A percentile compares a stretch with the other conserved stretches of the same genome.
These are phyloP conservation scores for Mormyrus proboscirostris DNA, from an alignment of 2,797 vertebrate genomes.

Conservation along the genomic window DNA sequence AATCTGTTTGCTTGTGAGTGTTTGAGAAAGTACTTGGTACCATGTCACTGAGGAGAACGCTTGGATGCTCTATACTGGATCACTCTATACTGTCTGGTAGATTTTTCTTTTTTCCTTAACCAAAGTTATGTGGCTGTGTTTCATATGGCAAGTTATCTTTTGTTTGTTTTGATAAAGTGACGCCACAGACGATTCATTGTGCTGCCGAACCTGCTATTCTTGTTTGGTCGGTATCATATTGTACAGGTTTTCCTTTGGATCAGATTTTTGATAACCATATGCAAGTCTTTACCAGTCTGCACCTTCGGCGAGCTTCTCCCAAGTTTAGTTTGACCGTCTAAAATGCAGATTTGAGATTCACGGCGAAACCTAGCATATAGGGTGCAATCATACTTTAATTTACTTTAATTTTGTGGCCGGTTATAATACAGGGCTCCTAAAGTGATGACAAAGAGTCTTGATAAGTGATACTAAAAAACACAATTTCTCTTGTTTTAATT, in stretches of 20 bases:
- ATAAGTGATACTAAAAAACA: not conserved
- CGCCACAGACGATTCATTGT: not conserved
- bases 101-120: not conserved
- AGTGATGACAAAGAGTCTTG: not conserved
- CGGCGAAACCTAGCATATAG: not conserved
- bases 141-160: not conserved
- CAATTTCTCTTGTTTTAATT: not conserved
- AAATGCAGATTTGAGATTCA: not conserved
- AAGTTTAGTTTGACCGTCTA: not conserved
- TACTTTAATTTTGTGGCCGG: not conserved
- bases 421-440: not conserved
- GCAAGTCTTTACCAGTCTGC: conserved; percentile 12
- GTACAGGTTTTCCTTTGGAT: not conserved
- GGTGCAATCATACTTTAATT: not conserved
- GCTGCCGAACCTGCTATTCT: conserved; percentile 3
- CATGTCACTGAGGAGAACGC: not conserved
- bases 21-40: not conserved
- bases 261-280: not conserved
- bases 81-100: not conserved
- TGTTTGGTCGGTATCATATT: not conserved
- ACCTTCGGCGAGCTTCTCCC: not conserved
- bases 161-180: not conserved
- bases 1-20: not conserved
- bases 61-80: not conserved
- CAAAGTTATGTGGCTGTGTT: not conserved